phyloP scores from a whole-genome alignment of 2,888 invertebrate species.

The Zaprionus lineosus region DNA sequence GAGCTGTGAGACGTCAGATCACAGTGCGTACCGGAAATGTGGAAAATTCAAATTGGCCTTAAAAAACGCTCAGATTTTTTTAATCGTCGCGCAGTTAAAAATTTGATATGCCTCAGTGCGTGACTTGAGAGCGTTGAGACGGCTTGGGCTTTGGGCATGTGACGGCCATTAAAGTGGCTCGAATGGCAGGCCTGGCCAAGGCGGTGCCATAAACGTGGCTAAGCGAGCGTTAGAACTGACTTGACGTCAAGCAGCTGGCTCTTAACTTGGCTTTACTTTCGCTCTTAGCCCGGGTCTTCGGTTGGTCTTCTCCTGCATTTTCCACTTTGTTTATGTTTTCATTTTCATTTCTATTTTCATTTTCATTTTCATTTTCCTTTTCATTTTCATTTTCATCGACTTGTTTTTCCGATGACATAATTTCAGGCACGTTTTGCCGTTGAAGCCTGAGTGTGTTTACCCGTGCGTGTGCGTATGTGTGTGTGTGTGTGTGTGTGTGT shows the following conservation, averaged over 20 bases:
- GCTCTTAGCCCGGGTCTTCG: constrained; percentile 31
- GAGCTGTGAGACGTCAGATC: constrained; percentile 4
- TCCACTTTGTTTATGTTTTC: constrained; percentile 13
- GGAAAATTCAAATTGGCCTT: constrained; percentile 56
- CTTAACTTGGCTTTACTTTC: constrained; percentile 46
- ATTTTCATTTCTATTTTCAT: too few relatives aligned
- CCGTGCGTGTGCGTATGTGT: constrained; percentile 23
- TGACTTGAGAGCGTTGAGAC: constrained; percentile 44
- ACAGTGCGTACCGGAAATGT: constrained; percentile 40
- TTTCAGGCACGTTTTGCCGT: constrained; percentile 51
- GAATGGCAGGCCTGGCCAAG: constrained; percentile 5
- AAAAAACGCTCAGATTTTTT: constrained; percentile 26
- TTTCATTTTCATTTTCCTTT: constrained; percentile 45
- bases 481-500: constrained; percentile 20
- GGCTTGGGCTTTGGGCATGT: constrained; percentile 49
- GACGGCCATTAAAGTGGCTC: constrained; percentile 44
- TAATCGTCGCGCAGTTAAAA: constrained; percentile 18
- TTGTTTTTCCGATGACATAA: constrained; percentile 77
- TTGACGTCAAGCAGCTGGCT: constrained; percentile 2
- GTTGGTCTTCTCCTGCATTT: too few relatives aligned
- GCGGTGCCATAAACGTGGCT: not conserved
- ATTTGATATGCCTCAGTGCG: constrained; percentile 52
- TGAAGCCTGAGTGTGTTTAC: constrained; percentile 18
- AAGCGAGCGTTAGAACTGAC: constrained; percentile 45
- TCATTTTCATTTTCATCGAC: constrained; percentile 52